A percentile compares a stretch with the other conserved stretches of the same genome.
phyloP scores from a whole-genome alignment of 1,140 invertebrate species.

The Saxidomus purpurata region DNA sequence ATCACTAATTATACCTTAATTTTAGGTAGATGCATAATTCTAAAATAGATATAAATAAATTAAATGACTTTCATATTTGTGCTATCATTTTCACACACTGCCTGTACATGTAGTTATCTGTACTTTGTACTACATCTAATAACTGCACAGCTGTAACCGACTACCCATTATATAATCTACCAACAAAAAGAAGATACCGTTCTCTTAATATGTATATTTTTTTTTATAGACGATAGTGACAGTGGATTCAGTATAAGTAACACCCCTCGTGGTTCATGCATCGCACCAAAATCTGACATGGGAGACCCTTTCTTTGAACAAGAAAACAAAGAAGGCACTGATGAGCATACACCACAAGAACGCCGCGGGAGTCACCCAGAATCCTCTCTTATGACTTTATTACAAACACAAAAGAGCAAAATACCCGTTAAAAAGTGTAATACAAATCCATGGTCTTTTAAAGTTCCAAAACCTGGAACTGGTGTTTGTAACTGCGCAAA shows the following conservation, averaged over 20 bases:
- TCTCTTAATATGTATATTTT: no score
- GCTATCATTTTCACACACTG: no score
- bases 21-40: no score
- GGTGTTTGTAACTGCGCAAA: constrained; percentile 58
- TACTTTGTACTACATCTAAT: no score
- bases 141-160: no score
- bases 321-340: constrained; percentile 30
- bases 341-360: neutral
- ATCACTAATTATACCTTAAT: no score
- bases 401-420: constrained; percentile 36
- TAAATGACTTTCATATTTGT: no score
- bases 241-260: constrained; percentile 74
- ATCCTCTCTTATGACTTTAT: neutral
- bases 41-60: no score
- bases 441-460: constrained; percentile 43
- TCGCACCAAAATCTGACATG: constrained; percentile 26
- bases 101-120: no score
- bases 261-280: constrained; percentile 64
- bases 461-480: constrained; percentile 53
- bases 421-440: constrained; percentile 47
- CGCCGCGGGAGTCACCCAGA: neutral
- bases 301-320: constrained; percentile 54
- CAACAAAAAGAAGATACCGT: no score
- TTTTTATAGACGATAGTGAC: constrained; percentile 70
- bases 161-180: no score